Percentiles rank a stretch among this genome's conserved stretches.
Evolutionary conservation across 2,888 invertebrate genomes (phyloP).

Genomic region (Tuberolachnus salignus): DNA sequence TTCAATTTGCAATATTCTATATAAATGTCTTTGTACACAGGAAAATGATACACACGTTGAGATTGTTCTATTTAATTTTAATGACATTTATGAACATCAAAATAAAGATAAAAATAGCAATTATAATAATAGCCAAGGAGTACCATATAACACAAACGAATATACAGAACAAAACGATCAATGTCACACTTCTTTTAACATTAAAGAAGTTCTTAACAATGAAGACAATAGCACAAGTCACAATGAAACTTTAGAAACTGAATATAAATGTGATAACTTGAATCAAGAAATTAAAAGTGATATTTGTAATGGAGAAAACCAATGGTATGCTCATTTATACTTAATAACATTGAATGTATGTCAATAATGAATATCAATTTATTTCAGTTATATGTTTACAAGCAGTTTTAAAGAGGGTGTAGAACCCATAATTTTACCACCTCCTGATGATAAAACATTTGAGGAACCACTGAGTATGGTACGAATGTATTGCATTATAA

Average conservation of each 20-base stretch:
- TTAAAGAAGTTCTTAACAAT: background rate
- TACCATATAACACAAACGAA: background rate
- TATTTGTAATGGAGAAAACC: constrained; percentile 29
- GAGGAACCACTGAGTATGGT: background rate
- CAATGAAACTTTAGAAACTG: background rate
- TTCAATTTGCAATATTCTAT: background rate
- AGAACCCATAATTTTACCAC: background rate
- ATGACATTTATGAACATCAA: background rate
- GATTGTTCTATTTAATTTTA: constrained; percentile 12
- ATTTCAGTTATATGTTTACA: constrained; percentile 37
- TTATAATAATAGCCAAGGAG: background rate
- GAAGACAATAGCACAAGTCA: background rate
- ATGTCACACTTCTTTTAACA: background rate
- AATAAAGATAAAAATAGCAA: background rate
- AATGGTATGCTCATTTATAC: constrained; percentile 23
- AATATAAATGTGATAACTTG: background rate
- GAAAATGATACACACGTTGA: constrained; percentile 7
- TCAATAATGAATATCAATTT: background rate
- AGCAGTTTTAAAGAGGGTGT: constrained; percentile 7
- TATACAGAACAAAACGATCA: background rate
- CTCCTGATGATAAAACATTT: background rate
- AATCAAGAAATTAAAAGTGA: constrained; percentile 2
- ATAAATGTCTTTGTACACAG: background rate
- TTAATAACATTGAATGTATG: background rate
- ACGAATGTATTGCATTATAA: background rate